phyloP scores from a whole-genome alignment of 2,888 invertebrate genomes.

The Leptogaster cylindrica region DNA sequence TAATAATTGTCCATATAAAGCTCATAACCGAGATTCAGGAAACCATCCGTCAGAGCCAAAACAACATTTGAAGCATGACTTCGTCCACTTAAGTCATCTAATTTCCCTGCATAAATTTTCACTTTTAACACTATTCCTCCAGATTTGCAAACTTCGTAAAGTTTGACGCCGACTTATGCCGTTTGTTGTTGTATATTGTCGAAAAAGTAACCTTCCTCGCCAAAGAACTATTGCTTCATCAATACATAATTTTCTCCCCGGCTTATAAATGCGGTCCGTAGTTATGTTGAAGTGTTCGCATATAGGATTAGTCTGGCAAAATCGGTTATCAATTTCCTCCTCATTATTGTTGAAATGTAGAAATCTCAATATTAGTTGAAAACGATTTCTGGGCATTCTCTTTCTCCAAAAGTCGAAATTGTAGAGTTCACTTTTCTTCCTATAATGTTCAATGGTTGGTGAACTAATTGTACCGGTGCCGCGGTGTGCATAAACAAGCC shows the following conservation, averaged over 20 bases:
- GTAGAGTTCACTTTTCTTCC: background rate
- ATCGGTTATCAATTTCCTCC: background rate
- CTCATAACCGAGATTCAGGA: background rate
- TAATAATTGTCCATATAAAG: slow-evolving; percentile 8
- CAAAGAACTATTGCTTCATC: slow-evolving; percentile 21
- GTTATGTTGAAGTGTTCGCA: slow-evolving; percentile 8
- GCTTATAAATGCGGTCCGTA: background rate
- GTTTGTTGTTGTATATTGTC: slow-evolving; percentile 10
- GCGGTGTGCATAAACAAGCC: background rate
- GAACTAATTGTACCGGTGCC: background rate
- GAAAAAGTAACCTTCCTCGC: slow-evolving; percentile 17
- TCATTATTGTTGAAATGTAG: slow-evolving; percentile 24
- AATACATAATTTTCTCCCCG: background rate
- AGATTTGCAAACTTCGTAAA: background rate
- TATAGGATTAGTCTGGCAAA: background rate
- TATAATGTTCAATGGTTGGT: background rate
- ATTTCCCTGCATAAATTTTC: slow-evolving; percentile 5
- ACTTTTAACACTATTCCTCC: background rate
- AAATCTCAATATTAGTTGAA: slow-evolving; percentile 8
- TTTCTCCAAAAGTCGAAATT: slow-evolving; percentile 17
- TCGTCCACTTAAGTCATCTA: background rate
- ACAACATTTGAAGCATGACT: slow-evolving; percentile 15
- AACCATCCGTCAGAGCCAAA: slow-evolving; percentile 9
- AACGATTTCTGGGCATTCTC: slow-evolving; percentile 12
- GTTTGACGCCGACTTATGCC: slow-evolving; percentile 9